phyloP scores from a whole-genome alignment of 2,888 invertebrate genomes.

The Dynastes tityus region DNA sequence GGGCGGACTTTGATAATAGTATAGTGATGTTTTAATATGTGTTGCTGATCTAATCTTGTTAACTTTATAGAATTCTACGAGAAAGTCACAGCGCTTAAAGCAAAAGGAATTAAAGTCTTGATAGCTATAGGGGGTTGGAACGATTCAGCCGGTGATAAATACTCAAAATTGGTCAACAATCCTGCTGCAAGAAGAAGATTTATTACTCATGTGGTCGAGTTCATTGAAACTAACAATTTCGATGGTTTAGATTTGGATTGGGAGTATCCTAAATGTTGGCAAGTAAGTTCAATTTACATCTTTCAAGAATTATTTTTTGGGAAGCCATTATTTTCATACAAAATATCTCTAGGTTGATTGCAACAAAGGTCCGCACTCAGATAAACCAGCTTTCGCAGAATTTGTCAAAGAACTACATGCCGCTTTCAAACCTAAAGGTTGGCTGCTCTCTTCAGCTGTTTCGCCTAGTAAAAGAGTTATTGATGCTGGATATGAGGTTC shows the following conservation, averaged over 20 bases:
- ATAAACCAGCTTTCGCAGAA: slow-evolving; percentile 84
- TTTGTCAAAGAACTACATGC: slow-evolving; percentile 83
- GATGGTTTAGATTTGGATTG: slow-evolving; percentile 95
- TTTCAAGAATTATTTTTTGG: too few relatives aligned
- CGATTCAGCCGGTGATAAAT: slow-evolving; percentile 92
- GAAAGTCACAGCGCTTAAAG: slow-evolving; percentile 83
- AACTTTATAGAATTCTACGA: slow-evolving; percentile 83
- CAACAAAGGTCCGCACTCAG: slow-evolving; percentile 85
- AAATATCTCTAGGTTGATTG: slow-evolving; percentile 78
- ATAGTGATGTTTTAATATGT: slow-evolving; percentile 62
- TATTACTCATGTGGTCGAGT: slow-evolving; percentile 82
- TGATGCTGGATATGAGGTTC: slow-evolving; percentile 89
- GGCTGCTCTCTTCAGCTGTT: slow-evolving; percentile 87
- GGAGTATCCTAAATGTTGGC: slow-evolving; percentile 96
- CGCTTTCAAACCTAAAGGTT: slow-evolving; percentile 81
- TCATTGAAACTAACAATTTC: slow-evolving; percentile 85
- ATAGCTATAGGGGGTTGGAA: slow-evolving; percentile 97
- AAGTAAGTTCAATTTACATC: slow-evolving; percentile 70
- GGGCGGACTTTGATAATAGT: slow-evolving; percentile 93
- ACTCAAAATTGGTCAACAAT: slow-evolving; percentile 86
- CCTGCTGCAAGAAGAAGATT: slow-evolving; percentile 81
- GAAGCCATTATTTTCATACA: too few relatives aligned
- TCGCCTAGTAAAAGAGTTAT: slow-evolving; percentile 89
- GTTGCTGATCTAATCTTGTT: background rate
- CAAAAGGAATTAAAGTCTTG: slow-evolving; percentile 84